Evolutionary conservation across 30 jellyfish, hydroid and myxozoan genomes (phyloP), one percentile per base, ranked within the genome.

Genomic region (Turritopsis rubra): DNA sequence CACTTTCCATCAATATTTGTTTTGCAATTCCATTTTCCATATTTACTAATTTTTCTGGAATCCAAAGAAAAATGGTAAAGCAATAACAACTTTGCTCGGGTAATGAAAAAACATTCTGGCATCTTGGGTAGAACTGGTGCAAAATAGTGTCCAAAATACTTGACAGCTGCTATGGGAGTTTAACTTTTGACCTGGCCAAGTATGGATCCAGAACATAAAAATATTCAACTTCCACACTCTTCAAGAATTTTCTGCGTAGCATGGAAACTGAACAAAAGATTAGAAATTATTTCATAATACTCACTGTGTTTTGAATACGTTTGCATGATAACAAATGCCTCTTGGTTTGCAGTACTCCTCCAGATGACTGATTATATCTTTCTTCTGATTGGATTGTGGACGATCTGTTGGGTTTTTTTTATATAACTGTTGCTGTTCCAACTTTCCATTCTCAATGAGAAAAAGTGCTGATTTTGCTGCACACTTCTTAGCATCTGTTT

Each of bases 321-420:
- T 41, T 3, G 13, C 16, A n/a, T 68, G 23, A 68, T 68, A 68
- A 27, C 0, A 23, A 16, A 68, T 68, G 16, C 19, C 30, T 68
- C 77, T 68, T 68, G 77, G 77, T 68, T n/a, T 27, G 19, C 77
- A 68, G 0, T 68, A 68, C 77, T 68, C 77, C 30, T 68, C 77
- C 30, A 68, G 30, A 8, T 27, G 30, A 27, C 77, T 68, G 9
- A 68, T 27, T 0, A 27, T 22, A 68, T 68, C 77, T 68, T 68
- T 68, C 30, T 8, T 22, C 19, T 68, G 77, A n/a, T 22, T 27
- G 30, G 30, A 9, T 68, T 68, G 28, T n/a, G 31, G 19, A 41
- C 5, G 13, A 41, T 41, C 13, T 68, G 28, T 19, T 8, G 28
- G 28, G 9, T 16, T 9, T n/a, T n/a, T 68, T n/a, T 68, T 17